These are phyloP conservation scores for Dione juno DNA, from an alignment of 2,888 invertebrate species.

Conservation along the genomic window DNA sequence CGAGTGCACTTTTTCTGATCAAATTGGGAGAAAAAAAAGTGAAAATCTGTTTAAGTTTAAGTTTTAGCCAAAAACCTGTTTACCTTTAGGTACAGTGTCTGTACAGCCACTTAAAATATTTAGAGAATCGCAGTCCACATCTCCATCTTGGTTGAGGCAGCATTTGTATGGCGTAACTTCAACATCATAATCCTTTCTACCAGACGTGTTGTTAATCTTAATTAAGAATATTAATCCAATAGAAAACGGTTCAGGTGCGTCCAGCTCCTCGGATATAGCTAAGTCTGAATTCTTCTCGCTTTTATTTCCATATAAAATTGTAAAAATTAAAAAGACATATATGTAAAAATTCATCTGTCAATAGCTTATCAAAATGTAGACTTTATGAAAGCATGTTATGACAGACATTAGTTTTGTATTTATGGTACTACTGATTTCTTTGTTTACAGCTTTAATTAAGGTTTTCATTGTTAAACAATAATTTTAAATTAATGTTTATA, in stretches of 20 bases:
- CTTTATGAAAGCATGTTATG: background rate
- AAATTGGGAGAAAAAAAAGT: too few relatives aligned
- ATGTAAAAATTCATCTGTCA: constrained; percentile 68
- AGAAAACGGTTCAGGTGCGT: constrained; percentile 49
- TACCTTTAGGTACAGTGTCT: constrained; percentile 59
- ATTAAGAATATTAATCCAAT: constrained; percentile 61
- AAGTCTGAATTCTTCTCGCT: constrained; percentile 52
- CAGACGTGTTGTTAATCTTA: constrained; percentile 61
- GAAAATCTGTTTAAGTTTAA: too few relatives aligned
- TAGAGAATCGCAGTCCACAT: constrained; percentile 59
- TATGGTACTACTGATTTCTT: background rate
- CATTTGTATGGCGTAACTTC: constrained; percentile 64
- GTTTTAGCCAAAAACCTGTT: too few relatives aligned
- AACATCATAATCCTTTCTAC: constrained; percentile 54
- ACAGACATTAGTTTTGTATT: background rate
- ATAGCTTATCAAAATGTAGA: constrained; percentile 24
- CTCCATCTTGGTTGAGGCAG: constrained; percentile 56
- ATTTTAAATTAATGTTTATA: too few relatives aligned
- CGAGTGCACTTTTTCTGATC: too few relatives aligned
- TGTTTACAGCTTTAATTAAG: background rate
- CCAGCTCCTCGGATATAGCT: constrained; percentile 52
- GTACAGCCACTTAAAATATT: constrained; percentile 58
- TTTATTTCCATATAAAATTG: constrained; percentile 47
- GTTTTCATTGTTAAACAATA: background rate
- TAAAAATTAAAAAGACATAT: constrained; percentile 57